phyloP scores from a whole-genome alignment of 2,888 invertebrate genomes.

The Sisyra nigra region DNA sequence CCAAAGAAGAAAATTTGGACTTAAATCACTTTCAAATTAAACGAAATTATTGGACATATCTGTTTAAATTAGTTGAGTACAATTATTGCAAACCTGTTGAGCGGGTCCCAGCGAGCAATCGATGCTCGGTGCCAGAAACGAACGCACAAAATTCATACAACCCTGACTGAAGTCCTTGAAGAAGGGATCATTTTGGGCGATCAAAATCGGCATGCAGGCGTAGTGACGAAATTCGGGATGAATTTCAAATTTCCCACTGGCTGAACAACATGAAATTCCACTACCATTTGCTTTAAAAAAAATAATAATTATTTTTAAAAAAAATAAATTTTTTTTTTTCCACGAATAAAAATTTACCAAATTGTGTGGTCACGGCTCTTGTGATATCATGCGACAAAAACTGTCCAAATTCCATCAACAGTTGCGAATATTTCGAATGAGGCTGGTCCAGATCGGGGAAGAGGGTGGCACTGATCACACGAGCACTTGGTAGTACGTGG shows the following conservation, averaged over 20 bases:
- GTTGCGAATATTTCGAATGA: conserved; percentile 43
- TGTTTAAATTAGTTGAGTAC: too few species aligned
- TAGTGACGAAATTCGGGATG: conserved; percentile 39
- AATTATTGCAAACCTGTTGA: conserved; percentile 45
- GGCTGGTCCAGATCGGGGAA: conserved; percentile 41
- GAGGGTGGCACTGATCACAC: conserved; percentile 46
- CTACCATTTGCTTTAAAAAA: conserved; percentile 40
- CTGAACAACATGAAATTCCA: conserved; percentile 54
- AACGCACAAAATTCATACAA: conserved; percentile 59
- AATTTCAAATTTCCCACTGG: conserved; percentile 36
- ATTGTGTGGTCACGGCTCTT: conserved; percentile 50
- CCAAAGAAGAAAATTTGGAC: too few species aligned
- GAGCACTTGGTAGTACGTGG: conserved; percentile 42
- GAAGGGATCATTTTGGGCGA: conserved; percentile 42
- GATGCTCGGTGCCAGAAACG: conserved; percentile 44
- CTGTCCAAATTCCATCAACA: conserved; percentile 68
- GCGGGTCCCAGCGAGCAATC: conserved; percentile 55
- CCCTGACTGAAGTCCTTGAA: conserved; percentile 36
- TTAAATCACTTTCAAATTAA: too few species aligned
- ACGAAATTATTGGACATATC: too few species aligned
- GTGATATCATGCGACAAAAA: conserved; percentile 62
- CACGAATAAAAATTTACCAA: conserved; percentile 40
- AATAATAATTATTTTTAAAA: conserved; percentile 7
- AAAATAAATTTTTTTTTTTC: neutral
- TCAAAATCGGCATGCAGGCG: conserved; percentile 49